These are phyloP conservation scores for Gibbula magus DNA, from an alignment of 2,888 invertebrate species.

Conservation along the genomic window DNA sequence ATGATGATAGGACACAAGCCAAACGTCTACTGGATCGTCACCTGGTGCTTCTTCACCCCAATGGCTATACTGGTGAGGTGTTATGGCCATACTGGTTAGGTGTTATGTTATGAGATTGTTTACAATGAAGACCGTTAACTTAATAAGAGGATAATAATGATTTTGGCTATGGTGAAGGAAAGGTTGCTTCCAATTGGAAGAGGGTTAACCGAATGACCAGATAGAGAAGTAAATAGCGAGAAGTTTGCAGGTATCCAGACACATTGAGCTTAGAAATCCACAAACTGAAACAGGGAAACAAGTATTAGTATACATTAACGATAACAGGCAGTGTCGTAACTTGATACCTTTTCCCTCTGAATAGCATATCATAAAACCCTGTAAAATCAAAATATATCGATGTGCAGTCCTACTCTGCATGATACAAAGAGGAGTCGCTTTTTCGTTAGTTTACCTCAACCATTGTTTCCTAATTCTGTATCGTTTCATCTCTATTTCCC, in stretches of 20 bases:
- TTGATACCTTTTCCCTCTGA: too few relatives aligned
- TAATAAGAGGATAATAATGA: too few relatives aligned
- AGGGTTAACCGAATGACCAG: background rate
- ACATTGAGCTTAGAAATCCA: too few relatives aligned
- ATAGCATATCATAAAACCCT: too few relatives aligned
- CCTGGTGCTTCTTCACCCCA: constrained; percentile 37
- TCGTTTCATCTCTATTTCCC: background rate
- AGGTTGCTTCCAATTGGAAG: background rate
- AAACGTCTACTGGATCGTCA: constrained; percentile 34
- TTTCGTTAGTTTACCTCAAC: background rate
- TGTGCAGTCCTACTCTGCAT: too few relatives aligned
- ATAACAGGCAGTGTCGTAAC: too few relatives aligned
- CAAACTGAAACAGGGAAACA: too few relatives aligned
- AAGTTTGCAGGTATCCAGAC: background rate
- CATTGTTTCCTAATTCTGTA: background rate
- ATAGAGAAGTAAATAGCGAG: background rate
- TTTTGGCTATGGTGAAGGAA: too few relatives aligned
- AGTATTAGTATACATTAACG: too few relatives aligned
- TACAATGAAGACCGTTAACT: too few relatives aligned
- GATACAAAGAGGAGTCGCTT: background rate
- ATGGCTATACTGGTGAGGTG: constrained; percentile 31
- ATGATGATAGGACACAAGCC: constrained; percentile 43
- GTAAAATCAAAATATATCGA: too few relatives aligned
- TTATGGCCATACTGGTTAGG: background rate
- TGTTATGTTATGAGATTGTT: background rate